phyloP scores from a whole-genome alignment of 2,113 vertebrate genomes.

The Elanus axillaris region DNA sequence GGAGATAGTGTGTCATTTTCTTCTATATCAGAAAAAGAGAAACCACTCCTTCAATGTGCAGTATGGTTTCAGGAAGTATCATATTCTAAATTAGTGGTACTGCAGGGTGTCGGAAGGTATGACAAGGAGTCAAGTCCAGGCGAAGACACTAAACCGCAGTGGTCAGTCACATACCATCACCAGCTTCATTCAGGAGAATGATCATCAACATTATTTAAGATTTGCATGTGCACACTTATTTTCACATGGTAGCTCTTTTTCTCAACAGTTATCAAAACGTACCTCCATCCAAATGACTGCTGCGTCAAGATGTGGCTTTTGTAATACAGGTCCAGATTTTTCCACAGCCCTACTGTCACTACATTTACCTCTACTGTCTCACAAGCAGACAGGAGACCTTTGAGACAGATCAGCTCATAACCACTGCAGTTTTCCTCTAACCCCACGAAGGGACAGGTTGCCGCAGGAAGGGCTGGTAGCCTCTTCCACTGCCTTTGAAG shows the following conservation, averaged over 20 bases:
- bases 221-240: not conserved
- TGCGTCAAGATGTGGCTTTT: not conserved
- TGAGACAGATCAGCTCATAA: not conserved
- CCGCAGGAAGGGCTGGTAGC: not conserved
- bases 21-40: not conserved
- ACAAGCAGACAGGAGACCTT: not conserved
- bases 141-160: not conserved
- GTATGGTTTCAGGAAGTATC: not conserved
- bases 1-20: not conserved
- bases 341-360: not conserved
- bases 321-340: not conserved
- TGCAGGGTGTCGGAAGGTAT: not conserved
- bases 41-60: not conserved
- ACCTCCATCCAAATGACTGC: not conserved
- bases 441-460: rapidly evolving
- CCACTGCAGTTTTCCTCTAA: not conserved
- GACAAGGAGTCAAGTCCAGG: not conserved
- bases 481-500: not conserved
- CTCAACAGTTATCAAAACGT: not conserved
- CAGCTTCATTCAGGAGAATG: not conserved
- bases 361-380: rapidly evolving
- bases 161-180: not conserved
- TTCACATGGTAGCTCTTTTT: not conserved
- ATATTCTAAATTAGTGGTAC: not conserved
- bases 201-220: not conserved